Base-by-base conservation (phyloP, 2,113 vertebrate species). In the Microcebus murinus region DNA sequence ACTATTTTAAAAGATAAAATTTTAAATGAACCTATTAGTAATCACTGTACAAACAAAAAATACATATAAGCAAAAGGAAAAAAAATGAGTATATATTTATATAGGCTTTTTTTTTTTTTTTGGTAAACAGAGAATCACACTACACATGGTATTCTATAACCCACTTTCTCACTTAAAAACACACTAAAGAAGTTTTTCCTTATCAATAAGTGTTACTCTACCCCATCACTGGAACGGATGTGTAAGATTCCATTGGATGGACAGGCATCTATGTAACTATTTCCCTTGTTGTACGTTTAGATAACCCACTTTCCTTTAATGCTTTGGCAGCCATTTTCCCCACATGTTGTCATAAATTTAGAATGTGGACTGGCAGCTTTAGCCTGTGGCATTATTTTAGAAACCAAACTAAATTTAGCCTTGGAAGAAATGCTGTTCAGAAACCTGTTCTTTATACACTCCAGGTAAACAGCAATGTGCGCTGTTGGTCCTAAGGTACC, bases 311-410 rank as follows among this genome's bases (percentile, higher is more conserved):
- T 93, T 21, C 20, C 20, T 14, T 83, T 7, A 21, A 21, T 4
- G 27, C 25, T 29, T 2, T 52, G 73, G 68, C 34, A 42, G 48
- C 11, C n/a, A 11, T 12, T 87, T 50, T 76, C 10, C 23, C 52
- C 74, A 87, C 87, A 87, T 83, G 68, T 83, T 96, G 59, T 90
- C 73, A 90, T 71, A 87, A 87, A 84, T 94, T 90, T 96, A 94
- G 82, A 85, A 93, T 74, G 68, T 10, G 1, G 52, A 57, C 55
- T 45, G 36, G 93, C 36, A 71, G 88, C 57, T 83, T 84, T 71
- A 48, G 77, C 45, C 36, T 42, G 59, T 17, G 83, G n/a, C 52
- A 34, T 48, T 55, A 84, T 81, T 92, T 74, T 48, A 20, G 59
- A 71, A 14, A 52, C 25, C 63, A 68, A 65, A 50, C 39, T 79